These are phyloP conservation scores for Psittacula echo DNA, from an alignment of 2,797 vertebrate genomes.

Conservation along the genomic window DNA sequence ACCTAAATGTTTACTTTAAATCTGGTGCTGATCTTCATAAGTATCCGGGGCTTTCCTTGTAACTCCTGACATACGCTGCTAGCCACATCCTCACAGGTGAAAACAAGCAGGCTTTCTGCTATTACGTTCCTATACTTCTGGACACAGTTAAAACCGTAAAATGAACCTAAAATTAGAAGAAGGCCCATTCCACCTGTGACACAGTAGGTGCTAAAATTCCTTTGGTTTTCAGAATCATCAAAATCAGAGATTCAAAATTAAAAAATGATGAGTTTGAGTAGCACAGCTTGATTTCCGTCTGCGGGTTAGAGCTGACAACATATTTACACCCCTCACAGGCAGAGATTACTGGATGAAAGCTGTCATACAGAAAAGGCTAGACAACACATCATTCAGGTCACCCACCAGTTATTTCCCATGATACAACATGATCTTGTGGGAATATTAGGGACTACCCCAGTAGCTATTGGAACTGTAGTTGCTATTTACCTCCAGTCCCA, in stretches of 20 bases:
- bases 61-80: background rate
- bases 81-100: background rate
- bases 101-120: background rate
- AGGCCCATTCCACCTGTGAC: background rate
- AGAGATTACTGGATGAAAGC: background rate
- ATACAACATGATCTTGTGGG: background rate
- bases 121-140: background rate
- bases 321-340: background rate
- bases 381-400: conserved; percentile 23
- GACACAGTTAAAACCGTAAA: background rate
- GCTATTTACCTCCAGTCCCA: background rate
- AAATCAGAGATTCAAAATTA: background rate
- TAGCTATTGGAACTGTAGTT: background rate
- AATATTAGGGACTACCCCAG: background rate
- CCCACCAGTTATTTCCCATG: background rate
- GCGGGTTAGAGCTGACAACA: background rate
- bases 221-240: accelerated
- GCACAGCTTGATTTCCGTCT: background rate
- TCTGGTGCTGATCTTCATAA: accelerated
- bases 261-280: background rate
- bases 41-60: no score
- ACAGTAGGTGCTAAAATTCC: accelerated
- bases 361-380: background rate
- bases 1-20: background rate
- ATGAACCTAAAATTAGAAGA: background rate